These are phyloP conservation scores for Agrochola litura DNA, from an alignment of 2,888 invertebrate species.

Conservation along the genomic window DNA sequence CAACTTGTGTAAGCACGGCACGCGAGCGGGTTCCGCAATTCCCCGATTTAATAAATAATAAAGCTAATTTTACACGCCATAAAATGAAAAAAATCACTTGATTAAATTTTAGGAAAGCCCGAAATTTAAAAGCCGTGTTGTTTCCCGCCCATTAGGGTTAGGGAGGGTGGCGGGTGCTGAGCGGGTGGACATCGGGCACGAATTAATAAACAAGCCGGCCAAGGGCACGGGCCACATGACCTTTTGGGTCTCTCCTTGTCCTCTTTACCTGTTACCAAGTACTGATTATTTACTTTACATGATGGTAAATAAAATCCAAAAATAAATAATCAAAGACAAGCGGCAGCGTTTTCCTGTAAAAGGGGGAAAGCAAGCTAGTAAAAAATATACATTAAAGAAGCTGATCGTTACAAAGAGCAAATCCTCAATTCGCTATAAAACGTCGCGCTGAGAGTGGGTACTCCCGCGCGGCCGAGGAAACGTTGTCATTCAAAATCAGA, in stretches of 20 bases:
- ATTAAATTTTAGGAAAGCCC: slow-evolving; percentile 82
- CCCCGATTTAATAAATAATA: slow-evolving; percentile 70
- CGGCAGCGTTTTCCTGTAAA: slow-evolving; percentile 8
- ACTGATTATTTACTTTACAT: slow-evolving; percentile 33
- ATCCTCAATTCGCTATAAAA: slow-evolving; percentile 87
- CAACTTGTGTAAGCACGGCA: slow-evolving; percentile 44
- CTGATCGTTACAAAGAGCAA: slow-evolving; percentile 81
- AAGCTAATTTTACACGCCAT: slow-evolving; percentile 78
- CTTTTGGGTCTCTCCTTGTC: slow-evolving; percentile 80
- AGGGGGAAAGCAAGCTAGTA: slow-evolving; percentile 47
- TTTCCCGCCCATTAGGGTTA: slow-evolving; percentile 86
- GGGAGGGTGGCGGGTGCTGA: slow-evolving; percentile 79
- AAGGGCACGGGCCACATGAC: slow-evolving; percentile 84
- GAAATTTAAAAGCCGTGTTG: slow-evolving; percentile 86
- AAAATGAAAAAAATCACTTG: slow-evolving; percentile 81
- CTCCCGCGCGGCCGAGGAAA: slow-evolving; percentile 88
- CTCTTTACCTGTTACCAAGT: slow-evolving; percentile 75
- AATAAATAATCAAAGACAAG: slow-evolving; percentile 11
- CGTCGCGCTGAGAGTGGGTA: slow-evolving; percentile 84
- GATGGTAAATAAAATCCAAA: slow-evolving; percentile 14
- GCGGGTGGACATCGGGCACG: slow-evolving; percentile 83
- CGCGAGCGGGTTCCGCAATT: slow-evolving; percentile 53
- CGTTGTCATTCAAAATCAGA: slow-evolving; percentile 93
- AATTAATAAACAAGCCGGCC: slow-evolving; percentile 89
- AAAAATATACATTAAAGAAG: slow-evolving; percentile 74